Base-by-base conservation (phyloP, 2,113 vertebrate species). In the Apodemus speciosus region DNA sequence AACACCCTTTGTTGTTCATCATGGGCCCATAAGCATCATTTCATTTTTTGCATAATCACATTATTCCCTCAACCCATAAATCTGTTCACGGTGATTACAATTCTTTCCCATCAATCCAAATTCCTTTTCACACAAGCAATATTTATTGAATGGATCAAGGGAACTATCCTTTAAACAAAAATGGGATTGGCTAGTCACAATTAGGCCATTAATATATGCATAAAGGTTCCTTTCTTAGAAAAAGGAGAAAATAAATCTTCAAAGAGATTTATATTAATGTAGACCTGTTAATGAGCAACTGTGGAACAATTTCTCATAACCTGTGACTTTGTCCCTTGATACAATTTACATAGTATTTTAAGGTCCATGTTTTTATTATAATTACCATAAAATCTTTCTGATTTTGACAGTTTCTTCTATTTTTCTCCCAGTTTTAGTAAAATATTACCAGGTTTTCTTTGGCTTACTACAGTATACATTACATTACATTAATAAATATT, bases 181-280 rank as follows among this genome's bases (percentile, higher is more conserved):
- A 98, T 96, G 92, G 95, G 95, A 93, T 97, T 97, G 96, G 96
- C 96, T 98, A 97, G 98, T 98, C 97, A 98, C 97, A 98, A 98
- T 97, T 97, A 98, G 96, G 95, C 97, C 97, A 97, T 98, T 98
- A 98, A 98, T 97, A 98, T 97, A 98, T 98, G 98, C 98, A 97
- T 97, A 98, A 98, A 98, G 97, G 98, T 98, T 98, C 93, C 97
- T 94, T 94, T 95, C 92, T 97, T 98, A 96, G 97, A 97, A 98
- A 92, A 62, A 94, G 90, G 66, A 95, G 90, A 96, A 97, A 95
- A 98, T 98, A 98, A 98, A 98, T 98, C 96, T 96, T 62, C 3
- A 93, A 93, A 92, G 60, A 93, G 76, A 94, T 95, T 97, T 95
- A 95, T 92, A 94, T 97, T 91, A 83, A 83, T 87, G 16, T 89